These are phyloP conservation scores for Botia kubotai DNA, from an alignment of 2,797 vertebrate species.

Conservation along the genomic window DNA sequence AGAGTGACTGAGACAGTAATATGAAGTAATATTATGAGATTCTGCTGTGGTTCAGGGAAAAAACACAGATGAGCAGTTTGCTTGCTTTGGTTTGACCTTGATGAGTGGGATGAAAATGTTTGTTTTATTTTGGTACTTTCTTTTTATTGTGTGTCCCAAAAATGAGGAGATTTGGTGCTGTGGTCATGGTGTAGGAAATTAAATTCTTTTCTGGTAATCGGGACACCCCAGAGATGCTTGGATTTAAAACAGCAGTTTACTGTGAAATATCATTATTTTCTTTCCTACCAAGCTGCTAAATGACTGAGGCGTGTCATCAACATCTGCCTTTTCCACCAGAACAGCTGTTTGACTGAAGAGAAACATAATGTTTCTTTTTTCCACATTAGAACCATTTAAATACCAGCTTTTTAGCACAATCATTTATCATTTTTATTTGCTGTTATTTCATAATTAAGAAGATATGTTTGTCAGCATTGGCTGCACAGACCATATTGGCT, in stretches of 20 bases:
- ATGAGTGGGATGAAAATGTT: neutral
- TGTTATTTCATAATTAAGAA: neutral
- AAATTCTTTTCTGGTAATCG: neutral
- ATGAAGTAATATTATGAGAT: slow-evolving; percentile 59
- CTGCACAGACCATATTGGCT: too few species aligned
- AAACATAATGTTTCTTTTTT: neutral
- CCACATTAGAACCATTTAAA: neutral
- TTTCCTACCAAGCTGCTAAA: slow-evolving; percentile 16
- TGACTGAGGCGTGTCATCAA: neutral
- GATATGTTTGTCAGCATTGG: neutral
- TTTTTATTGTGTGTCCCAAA: slow-evolving; percentile 7
- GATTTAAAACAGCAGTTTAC: slow-evolving; percentile 30
- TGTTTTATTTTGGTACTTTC: neutral
- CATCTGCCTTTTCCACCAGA: slow-evolving; percentile 11
- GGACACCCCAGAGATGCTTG: neutral
- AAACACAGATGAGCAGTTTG: slow-evolving; percentile 27
- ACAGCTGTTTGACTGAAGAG: slow-evolving; percentile 22
- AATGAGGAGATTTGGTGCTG: neutral
- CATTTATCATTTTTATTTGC: neutral
- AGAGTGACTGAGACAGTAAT: slow-evolving; percentile 54
- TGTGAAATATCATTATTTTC: slow-evolving; percentile 13
- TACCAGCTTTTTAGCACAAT: slow-evolving; percentile 3
- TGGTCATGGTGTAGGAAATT: neutral
- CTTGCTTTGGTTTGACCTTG: slow-evolving; percentile 33
- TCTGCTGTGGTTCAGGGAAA: slow-evolving; percentile 44